Evolutionary conservation across 2,797 vertebrate species (phyloP).

Genomic region (Bovichtus diacanthus): DNA sequence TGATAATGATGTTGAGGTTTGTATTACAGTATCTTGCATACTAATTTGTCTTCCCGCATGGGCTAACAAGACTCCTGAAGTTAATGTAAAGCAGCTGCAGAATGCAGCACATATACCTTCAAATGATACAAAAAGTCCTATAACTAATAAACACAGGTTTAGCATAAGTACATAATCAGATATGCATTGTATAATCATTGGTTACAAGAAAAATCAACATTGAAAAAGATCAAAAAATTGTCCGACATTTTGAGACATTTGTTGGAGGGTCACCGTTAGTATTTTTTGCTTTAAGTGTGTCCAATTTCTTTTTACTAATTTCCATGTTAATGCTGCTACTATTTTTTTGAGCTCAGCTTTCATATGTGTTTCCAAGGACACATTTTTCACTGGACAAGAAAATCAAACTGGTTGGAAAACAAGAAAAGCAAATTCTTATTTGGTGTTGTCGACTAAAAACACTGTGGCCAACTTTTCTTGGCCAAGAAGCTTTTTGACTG

Average conservation of each 20-base stretch:
- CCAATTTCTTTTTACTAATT: background rate
- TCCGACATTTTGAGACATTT: background rate
- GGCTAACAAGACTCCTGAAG: background rate
- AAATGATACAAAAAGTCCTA: background rate
- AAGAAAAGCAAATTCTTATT: conserved; percentile 32
- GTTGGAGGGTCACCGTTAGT: background rate
- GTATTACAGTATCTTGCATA: conserved; percentile 25
- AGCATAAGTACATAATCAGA: background rate
- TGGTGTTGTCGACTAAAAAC: conserved; percentile 26
- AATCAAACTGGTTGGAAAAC: conserved; percentile 30
- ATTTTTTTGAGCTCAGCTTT: background rate
- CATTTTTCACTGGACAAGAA: conserved; percentile 20
- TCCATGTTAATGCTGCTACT: background rate
- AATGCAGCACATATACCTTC: background rate
- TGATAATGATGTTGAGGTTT: conserved; percentile 35
- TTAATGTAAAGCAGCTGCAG: background rate
- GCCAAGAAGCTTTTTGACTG: conserved; percentile 27
- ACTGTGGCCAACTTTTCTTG: conserved; percentile 42
- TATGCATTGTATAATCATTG: background rate
- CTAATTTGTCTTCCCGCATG: background rate
- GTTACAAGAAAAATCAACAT: background rate
- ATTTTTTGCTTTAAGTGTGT: background rate
- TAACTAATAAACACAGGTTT: conserved; percentile 9
- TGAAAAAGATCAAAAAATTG: background rate
- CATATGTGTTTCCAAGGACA: background rate